Conservation (phyloP, 1,140 invertebrate genomes). For the Ips typographus region DNA sequence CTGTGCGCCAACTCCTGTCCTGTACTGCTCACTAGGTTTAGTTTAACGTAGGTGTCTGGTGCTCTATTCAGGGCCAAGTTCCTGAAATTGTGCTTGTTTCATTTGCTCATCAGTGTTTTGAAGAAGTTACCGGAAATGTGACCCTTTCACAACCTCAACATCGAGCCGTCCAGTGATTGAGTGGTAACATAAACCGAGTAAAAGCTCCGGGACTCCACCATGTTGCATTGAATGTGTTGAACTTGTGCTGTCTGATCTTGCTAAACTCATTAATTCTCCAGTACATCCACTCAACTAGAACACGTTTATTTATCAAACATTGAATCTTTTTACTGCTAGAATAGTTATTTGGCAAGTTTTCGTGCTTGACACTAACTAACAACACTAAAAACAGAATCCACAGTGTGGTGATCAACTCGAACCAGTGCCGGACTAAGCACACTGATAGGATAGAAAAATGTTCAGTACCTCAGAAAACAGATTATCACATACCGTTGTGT, state of each 20-base stretch:
- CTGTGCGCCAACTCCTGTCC: constrained; percentile 89
- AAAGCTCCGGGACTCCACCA: constrained; percentile 85
- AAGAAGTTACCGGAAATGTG: constrained; percentile 73
- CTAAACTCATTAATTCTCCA: constrained; percentile 73
- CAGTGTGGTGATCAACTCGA: background rate
- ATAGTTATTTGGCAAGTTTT: too few relatives aligned
- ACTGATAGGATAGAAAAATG: constrained; percentile 14
- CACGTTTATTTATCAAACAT: too few relatives aligned
- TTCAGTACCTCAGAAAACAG: constrained; percentile 23
- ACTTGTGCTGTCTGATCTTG: constrained; percentile 87
- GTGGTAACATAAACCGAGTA: constrained; percentile 88
- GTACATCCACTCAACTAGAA: constrained; percentile 47
- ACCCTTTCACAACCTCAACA: constrained; percentile 92
- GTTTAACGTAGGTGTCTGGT: constrained; percentile 91
- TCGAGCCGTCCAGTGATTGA: constrained; percentile 88
- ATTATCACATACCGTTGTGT: constrained; percentile 68
- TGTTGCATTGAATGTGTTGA: constrained; percentile 90
- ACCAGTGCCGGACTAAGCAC: background rate
- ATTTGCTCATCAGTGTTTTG: background rate
- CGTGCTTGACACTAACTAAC: too few relatives aligned
- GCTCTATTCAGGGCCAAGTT: constrained; percentile 73
- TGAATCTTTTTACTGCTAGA: too few relatives aligned
- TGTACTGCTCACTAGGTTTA: constrained; percentile 86
- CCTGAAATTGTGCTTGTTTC: constrained; percentile 49
- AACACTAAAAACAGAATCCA: too few relatives aligned